A percentile compares a stretch with the other conserved stretches of the same genome.
Evolutionary conservation across 2,797 vertebrate species (phyloP).

Genomic region (Intellagama lesueurii): DNA sequence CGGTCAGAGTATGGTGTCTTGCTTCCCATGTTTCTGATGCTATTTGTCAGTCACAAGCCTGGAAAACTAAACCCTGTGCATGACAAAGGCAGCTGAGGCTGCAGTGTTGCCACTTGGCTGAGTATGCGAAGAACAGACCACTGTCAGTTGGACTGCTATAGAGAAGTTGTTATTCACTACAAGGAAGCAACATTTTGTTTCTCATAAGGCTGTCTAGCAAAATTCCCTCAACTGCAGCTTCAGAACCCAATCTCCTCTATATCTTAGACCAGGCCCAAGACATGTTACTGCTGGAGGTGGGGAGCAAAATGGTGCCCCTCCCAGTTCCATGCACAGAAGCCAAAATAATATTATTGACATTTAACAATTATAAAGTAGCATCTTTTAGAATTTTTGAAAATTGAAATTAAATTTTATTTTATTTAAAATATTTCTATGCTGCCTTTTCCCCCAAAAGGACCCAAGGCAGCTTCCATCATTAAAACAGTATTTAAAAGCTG

Average conservation of each 20-base stretch:
- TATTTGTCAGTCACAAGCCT: neutral
- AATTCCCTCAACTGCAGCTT: neutral
- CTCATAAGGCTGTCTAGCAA: neutral
- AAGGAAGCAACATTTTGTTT: neutral
- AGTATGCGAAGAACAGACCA: neutral
- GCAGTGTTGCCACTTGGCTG: neutral
- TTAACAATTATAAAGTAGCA: too few species aligned
- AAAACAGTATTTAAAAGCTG: too few species aligned
- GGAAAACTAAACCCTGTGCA: neutral
- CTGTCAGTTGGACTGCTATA: neutral
- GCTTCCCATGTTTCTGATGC: neutral
- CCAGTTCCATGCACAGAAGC: neutral
- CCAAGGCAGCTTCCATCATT: too few species aligned
- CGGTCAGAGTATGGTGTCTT: neutral
- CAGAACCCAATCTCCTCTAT: neutral
- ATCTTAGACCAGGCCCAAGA: too few species aligned
- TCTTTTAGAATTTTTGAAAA: too few species aligned
- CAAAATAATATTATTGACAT: neutral
- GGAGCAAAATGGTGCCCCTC: neutral
- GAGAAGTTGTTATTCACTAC: neutral
- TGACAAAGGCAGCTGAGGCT: neutral
- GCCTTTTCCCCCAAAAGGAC: too few species aligned
- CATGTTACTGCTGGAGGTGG: neutral
- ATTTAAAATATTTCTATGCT: too few species aligned
- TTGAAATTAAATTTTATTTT: too few species aligned